Percentiles rank a stretch among this genome's conserved stretches.
phyloP scores from a whole-genome alignment of 2,888 invertebrate genomes.

The Nymphalis c-album region DNA sequence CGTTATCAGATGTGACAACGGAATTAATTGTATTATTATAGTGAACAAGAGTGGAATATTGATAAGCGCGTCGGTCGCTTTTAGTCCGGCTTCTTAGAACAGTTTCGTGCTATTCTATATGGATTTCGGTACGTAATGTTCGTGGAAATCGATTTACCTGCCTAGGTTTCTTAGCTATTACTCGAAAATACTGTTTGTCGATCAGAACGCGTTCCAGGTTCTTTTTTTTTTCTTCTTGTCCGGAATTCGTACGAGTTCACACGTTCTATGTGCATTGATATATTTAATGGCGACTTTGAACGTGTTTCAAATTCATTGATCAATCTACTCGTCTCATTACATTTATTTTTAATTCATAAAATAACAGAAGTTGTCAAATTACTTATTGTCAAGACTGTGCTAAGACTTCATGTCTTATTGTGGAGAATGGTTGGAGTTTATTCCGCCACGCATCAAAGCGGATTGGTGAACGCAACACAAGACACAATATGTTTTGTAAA shows the following conservation, averaged over 20 bases:
- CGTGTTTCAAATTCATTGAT: background rate
- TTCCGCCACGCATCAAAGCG: too few species aligned
- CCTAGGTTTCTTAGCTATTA: constrained; percentile 40
- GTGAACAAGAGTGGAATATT: constrained; percentile 58
- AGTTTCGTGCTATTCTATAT: constrained; percentile 55
- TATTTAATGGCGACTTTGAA: background rate
- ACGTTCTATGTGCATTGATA: constrained; percentile 12
- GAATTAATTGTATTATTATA: constrained; percentile 80
- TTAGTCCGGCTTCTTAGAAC: constrained; percentile 62
- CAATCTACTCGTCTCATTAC: too few species aligned
- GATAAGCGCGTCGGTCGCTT: constrained; percentile 56
- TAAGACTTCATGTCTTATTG: too few species aligned
- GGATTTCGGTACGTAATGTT: constrained; percentile 48
- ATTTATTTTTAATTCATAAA: too few species aligned
- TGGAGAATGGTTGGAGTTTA: too few species aligned
- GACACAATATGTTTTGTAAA: too few species aligned
- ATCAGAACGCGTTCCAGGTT: constrained; percentile 31
- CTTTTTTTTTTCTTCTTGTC: constrained; percentile 22
- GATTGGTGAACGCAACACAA: too few species aligned
- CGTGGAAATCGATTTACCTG: constrained; percentile 50
- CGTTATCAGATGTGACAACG: constrained; percentile 62
- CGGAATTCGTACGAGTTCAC: constrained; percentile 16
- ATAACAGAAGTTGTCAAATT: too few species aligned
- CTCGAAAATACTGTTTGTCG: constrained; percentile 33
- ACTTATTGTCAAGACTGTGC: too few species aligned